Base-by-base conservation (phyloP, 2,113 vertebrate genomes). In the Lichenostomus cassidix region DNA sequence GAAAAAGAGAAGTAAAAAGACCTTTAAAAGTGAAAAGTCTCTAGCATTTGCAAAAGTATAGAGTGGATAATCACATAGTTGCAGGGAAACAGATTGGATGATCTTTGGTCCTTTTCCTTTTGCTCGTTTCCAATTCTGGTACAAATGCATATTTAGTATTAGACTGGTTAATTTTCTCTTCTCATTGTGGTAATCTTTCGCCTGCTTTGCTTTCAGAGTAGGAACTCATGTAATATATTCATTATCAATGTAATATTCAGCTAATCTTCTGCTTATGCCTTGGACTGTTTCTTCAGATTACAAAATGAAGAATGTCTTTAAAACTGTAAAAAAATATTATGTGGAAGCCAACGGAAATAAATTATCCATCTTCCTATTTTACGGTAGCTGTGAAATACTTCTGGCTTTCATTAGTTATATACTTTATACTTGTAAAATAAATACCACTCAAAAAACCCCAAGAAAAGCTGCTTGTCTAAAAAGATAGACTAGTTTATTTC, bases 401-500 rank as follows among this genome's bases (percentile, higher is more conserved):
- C 68, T 87, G 52, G 19, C 74, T 94, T 89, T 89, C 27, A 49
- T 77, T 85, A 35, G 12, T 53, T 60, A 64, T 68, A 47, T 20
- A 7, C 49, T 68, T 78, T 71, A 50, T 70, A 27, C 18, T 67
- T 92, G 90, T 80, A 5, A 46, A 92, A 95, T 84, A 90, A 88
- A 75, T 83, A 92, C 68, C 47, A 70, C 56, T 74, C 14, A 81
- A 68, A 68, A 67, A 28, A 31, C 2, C 10, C 14, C 52, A 70
- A 93, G 83, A 94, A 90, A 92, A 83, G 9, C 23, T 88, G 21
- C 31, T 71, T 89, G 63, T 71, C 83, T 77, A 27, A 41, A 89
- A 93, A 93, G 47, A 88, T 69, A 83, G 50, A 74, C 35, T 67
- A 80, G 17, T 92, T 86, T 83, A 81, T 92, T 93, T 75, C n/a